Evolutionary conservation across 2,113 vertebrate species (phyloP).

Genomic region (Macquaria australasica): DNA sequence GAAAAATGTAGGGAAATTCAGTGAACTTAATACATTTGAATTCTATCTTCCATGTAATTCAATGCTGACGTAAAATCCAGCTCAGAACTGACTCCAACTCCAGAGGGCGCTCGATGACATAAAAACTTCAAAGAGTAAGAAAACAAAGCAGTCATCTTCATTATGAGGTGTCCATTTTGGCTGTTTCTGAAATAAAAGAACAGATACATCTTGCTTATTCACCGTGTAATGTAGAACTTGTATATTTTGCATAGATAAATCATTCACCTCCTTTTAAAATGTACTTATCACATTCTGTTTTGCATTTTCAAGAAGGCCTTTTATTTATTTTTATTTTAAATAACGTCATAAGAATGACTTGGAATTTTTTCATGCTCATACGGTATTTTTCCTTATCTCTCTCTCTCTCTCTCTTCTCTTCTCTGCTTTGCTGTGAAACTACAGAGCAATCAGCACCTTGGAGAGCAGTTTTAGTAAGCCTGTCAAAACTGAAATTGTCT

Average conservation of each 20-base stretch:
- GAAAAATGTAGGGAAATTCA: neutral
- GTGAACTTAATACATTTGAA: neutral
- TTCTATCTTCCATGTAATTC: neutral
- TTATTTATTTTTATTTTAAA: neutral
- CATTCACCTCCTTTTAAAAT: neutral
- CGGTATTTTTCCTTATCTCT: neutral
- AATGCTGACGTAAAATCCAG: conserved; percentile 1
- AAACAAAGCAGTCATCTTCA: conserved; percentile 28
- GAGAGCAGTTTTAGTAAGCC: neutral
- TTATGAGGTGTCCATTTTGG: conserved; percentile 83
- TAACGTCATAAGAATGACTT: neutral
- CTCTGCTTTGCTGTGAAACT: neutral
- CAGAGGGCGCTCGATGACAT: conserved; percentile 1
- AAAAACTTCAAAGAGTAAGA: conserved; percentile 46
- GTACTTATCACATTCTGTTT: neutral
- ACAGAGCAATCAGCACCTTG: neutral
- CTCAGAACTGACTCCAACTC: conserved; percentile 4
- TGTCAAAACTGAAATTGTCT: neutral
- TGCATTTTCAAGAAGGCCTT: neutral
- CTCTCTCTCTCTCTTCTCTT: neutral
- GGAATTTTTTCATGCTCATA: neutral
- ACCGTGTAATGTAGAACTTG: neutral
- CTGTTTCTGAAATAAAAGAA: conserved; percentile 72
- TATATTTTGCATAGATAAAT: neutral
- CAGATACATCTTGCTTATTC: neutral